phyloP scores from a whole-genome alignment of 1,140 invertebrate species.

The Metaphire vulgaris region DNA sequence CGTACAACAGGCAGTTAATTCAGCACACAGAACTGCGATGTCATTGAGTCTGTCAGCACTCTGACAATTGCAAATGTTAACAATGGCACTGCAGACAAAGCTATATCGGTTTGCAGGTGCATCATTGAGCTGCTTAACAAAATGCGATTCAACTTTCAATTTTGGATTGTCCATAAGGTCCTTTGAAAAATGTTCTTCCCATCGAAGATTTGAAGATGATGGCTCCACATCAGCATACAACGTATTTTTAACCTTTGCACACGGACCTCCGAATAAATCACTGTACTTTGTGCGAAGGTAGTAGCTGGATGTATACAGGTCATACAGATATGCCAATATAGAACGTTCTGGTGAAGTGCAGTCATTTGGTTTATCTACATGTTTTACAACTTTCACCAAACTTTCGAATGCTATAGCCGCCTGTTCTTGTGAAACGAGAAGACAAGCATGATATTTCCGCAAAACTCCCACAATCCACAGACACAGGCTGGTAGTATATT shows the following conservation, averaged over 20 bases:
- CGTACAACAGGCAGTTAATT: conserved; percentile 90
- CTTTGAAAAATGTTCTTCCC: conserved; percentile 75
- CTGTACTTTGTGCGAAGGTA: conserved; percentile 60
- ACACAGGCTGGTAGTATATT: conserved; percentile 81
- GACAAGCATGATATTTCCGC: conserved; percentile 83
- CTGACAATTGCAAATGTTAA: conserved; percentile 69
- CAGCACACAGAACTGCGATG: conserved; percentile 84
- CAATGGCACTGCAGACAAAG: conserved; percentile 88
- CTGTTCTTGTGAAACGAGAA: conserved; percentile 81
- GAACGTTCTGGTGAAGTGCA: conserved; percentile 90
- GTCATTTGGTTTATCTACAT: conserved; percentile 82
- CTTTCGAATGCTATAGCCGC: conserved; percentile 83
- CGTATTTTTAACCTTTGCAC: conserved; percentile 75
- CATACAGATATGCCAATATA: conserved; percentile 85
- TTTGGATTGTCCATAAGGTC: conserved; percentile 65
- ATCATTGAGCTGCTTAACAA: conserved; percentile 75
- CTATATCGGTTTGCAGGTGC: conserved; percentile 71
- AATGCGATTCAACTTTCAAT: conserved; percentile 45
- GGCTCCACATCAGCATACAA: conserved; percentile 57
- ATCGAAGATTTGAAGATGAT: conserved; percentile 58
- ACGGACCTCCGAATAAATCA: conserved; percentile 78
- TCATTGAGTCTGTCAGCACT: conserved; percentile 71
- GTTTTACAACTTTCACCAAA: conserved; percentile 81
- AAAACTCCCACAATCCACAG: conserved; percentile 87
- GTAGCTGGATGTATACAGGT: conserved; percentile 79